phyloP scores from a whole-genome alignment of 2,113 vertebrate species.

The Tachysurus fulvidraco region DNA sequence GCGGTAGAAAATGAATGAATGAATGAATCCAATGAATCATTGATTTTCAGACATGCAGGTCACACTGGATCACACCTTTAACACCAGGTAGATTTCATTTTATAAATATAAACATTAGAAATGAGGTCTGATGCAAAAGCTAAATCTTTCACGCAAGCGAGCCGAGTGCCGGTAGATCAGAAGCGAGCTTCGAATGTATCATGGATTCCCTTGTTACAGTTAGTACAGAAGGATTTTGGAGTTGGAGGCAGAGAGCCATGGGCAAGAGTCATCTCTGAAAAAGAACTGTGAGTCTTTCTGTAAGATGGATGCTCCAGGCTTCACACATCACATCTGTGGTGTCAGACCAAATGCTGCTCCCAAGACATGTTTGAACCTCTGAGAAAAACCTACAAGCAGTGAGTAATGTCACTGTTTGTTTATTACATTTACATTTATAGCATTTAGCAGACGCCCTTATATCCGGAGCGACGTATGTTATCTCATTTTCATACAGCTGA shows the following conservation, averaged over 20 bases:
- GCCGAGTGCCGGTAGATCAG: background rate
- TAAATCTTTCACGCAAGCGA: background rate
- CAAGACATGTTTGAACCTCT: background rate
- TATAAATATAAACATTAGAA: background rate
- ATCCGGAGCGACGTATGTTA: no score
- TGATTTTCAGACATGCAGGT: background rate
- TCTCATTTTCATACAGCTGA: no score
- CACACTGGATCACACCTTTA: background rate
- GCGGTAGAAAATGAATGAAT: no score
- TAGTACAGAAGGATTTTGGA: background rate
- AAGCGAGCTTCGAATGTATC: background rate
- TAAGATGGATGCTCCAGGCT: conserved; percentile 1
- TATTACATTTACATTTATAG: no score
- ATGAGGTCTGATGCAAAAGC: background rate
- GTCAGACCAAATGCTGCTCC: conserved; percentile 3
- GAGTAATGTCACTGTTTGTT: background rate
- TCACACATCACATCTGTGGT: background rate
- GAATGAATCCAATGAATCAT: background rate
- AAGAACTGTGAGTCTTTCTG: background rate
- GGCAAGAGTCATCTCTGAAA: background rate
- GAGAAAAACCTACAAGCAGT: background rate
- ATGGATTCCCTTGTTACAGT: background rate
- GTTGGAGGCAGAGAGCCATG: background rate
- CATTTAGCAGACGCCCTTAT: no score
- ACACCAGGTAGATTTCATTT: background rate